Evolutionary conservation across 2,797 vertebrate genomes (phyloP).

Genomic region (Ispidina lecontei): DNA sequence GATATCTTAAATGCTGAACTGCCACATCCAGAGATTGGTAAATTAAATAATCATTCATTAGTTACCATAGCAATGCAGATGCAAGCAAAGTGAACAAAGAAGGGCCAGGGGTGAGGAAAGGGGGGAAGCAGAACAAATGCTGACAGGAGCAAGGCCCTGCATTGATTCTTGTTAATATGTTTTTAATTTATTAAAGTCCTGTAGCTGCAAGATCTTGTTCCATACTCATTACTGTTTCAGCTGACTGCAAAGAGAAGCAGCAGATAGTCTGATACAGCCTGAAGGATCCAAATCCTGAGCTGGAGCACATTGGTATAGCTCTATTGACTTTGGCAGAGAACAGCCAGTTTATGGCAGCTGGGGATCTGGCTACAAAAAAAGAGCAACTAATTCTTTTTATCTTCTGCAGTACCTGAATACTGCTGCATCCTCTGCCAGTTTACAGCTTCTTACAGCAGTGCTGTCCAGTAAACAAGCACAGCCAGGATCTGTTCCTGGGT

Average conservation of each 20-base stretch:
- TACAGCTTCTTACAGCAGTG: background rate
- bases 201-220: background rate
- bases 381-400: background rate
- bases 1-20: slow-evolving; percentile 51
- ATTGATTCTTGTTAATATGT: slow-evolving; percentile 5
- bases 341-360: background rate
- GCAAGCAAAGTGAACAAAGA: slow-evolving; percentile 33
- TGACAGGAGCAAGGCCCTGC: background rate
- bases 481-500: background rate
- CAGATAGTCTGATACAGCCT: background rate
- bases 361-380: background rate
- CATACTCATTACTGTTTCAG: background rate
- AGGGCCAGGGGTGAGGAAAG: background rate
- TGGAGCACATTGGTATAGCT: background rate
- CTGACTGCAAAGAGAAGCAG: background rate
- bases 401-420: background rate
- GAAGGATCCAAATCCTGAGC: background rate
- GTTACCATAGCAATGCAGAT: slow-evolving; percentile 59
- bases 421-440: background rate
- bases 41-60: slow-evolving; percentile 65
- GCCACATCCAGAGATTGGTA: slow-evolving; percentile 5
- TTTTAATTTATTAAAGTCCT: slow-evolving; percentile 31
- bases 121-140: background rate
- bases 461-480: background rate
- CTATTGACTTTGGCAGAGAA: background rate